Base-by-base conservation (phyloP, 2,888 invertebrate genomes). In the Drosophila gaucha region DNA sequence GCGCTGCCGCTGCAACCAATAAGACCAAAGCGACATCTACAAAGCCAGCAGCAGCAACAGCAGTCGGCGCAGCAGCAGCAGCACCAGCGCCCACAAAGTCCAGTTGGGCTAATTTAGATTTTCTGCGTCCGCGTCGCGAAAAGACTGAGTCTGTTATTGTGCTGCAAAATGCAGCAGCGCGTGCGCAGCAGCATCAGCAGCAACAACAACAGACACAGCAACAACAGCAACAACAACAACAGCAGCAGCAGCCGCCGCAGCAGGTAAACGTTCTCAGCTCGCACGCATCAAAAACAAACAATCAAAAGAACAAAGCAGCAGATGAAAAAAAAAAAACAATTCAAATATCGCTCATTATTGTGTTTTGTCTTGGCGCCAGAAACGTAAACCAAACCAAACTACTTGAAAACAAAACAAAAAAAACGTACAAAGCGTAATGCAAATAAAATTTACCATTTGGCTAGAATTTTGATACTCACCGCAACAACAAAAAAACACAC, bases 91-190 rank as follows among this genome's bases (percentile, higher is more conserved):
- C 60, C 24, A 54, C 80, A 60, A 91, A 91, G 59, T 80, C 91
- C 57, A 89, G 85, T 74, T 89, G 91, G 91, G 78, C 85, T 56
- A 91, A 88, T 87, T 91, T 86, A 80, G 92, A 92, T 88, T 92
- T 94, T 74, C 90, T 95, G 79, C 93, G 94, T 88, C 96, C 96
- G 50, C 94, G 97, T 88, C 94, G 97, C 87, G 97, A 97, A 94
- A 96, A 96, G 93, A 97, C 97, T 89, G 97, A 97, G 93, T 96
- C 96, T 67, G 96, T 96, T 92, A 96, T 97, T 90, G 95, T 96
- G 85, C 94, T 96, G 90, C 94, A 95, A 87, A 94, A 93, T 91
- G 92, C 93, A 47, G 93, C 93, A 65, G 92, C 92, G 63, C 91
- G 93, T 71, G 92, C 93, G 67, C 87, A 88, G 76, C 91, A 84